These are phyloP conservation scores for Alosa sapidissima DNA, from an alignment of 2,797 vertebrate species.

Conservation along the genomic window DNA sequence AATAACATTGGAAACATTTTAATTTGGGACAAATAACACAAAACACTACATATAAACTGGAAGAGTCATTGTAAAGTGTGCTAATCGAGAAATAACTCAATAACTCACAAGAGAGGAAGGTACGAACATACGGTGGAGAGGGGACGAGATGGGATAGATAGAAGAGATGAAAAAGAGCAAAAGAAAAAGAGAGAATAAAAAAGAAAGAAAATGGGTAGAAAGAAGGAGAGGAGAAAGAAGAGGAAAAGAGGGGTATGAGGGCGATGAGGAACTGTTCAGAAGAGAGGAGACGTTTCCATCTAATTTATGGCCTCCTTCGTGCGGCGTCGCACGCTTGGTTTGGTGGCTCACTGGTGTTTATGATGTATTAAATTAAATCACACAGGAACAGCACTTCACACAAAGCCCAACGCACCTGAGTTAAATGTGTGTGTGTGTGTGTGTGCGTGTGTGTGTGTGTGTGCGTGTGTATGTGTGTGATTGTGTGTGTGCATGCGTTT, in stretches of 20 bases:
- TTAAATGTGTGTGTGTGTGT: conserved; percentile 4
- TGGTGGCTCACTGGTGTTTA: conserved; percentile 74
- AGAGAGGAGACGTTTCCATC: conserved; percentile 66
- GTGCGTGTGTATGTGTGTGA: conserved; percentile 14
- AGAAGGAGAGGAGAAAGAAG: neutral
- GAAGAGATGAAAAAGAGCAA: neutral
- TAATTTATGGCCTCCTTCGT: conserved; percentile 70
- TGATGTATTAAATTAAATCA: conserved; percentile 80
- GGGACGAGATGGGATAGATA: neutral
- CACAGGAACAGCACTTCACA: conserved; percentile 63
- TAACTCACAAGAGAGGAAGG: neutral
- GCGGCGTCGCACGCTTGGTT: conserved; percentile 65
- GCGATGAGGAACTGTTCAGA: conserved; percentile 54
- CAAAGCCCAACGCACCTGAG: conserved; percentile 63
- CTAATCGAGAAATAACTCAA: neutral
- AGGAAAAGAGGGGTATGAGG: neutral
- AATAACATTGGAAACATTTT: no score
- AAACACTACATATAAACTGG: neutral
- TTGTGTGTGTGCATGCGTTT: neutral
- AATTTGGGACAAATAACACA: no score
- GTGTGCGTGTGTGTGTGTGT: conserved; percentile 19
- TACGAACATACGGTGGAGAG: neutral
- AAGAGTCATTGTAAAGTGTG: neutral
- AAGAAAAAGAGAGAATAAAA: neutral
- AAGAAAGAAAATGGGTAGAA: conserved; percentile 58